These are phyloP conservation scores for Patagioenas fasciata DNA, from an alignment of 2,113 vertebrate species.

Conservation along the genomic window DNA sequence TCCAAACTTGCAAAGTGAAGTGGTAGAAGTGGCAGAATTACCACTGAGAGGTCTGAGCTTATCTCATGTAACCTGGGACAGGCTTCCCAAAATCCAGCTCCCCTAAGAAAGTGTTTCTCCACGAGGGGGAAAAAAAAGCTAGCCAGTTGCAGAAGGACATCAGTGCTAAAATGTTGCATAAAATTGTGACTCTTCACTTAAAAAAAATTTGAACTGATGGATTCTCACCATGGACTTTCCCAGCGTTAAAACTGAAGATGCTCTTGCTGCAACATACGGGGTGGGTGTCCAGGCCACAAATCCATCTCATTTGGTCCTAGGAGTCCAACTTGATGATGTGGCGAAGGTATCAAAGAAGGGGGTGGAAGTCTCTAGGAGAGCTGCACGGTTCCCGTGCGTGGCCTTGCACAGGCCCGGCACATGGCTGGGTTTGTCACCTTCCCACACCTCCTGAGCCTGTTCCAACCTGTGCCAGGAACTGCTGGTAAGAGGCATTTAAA, in stretches of 20 bases:
- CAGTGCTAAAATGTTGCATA: not conserved
- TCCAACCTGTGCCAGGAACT: not conserved
- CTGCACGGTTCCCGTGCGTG: fast-evolving
- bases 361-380: not conserved
- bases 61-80: not conserved
- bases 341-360: not conserved
- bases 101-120: not conserved
- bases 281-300: not conserved
- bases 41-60: not conserved
- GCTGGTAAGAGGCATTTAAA: not conserved
- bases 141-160: not conserved
- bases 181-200: not conserved
- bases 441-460: not conserved
- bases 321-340: not conserved
- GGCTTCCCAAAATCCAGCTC: not conserved
- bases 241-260: not conserved
- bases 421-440: not conserved
- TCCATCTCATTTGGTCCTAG: not conserved
- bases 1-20: not conserved
- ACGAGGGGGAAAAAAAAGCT: not conserved
- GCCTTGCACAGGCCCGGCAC: not conserved
- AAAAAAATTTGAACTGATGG: not conserved
- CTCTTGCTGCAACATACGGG: not conserved
- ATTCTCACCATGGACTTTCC: not conserved
- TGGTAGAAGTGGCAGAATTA: not conserved